Conservation (phyloP, 2,888 invertebrate genomes). For the Ecliptopera silaceata region DNA sequence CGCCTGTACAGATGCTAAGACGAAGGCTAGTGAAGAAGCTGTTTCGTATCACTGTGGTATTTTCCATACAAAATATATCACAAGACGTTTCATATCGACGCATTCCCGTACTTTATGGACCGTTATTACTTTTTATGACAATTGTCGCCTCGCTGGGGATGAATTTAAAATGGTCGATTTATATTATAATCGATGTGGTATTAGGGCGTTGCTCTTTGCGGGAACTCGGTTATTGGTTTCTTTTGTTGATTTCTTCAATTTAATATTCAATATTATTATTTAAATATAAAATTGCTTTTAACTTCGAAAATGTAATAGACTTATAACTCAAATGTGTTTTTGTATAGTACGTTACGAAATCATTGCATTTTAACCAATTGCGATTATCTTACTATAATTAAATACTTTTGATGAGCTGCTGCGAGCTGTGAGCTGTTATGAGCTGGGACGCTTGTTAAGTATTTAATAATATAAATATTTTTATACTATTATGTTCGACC, state of each 20-base stretch:
- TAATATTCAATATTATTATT: not conserved
- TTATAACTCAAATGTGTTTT: too few species aligned
- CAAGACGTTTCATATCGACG: slow-evolving; percentile 30
- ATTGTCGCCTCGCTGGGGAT: slow-evolving; percentile 63
- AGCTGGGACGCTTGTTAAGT: too few species aligned
- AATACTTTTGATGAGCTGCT: too few species aligned
- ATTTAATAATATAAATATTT: too few species aligned
- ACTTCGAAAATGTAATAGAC: not conserved
- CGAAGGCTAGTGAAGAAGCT: too few species aligned
- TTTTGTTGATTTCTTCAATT: slow-evolving; percentile 15
- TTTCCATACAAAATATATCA: slow-evolving; percentile 23
- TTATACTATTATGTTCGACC: too few species aligned
- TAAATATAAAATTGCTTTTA: not conserved
- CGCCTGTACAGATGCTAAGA: too few species aligned
- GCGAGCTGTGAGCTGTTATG: too few species aligned
- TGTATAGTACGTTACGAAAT: too few species aligned
- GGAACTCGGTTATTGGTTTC: slow-evolving; percentile 15
- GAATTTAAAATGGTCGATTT: slow-evolving; percentile 73
- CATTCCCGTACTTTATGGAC: slow-evolving; percentile 58
- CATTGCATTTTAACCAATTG: too few species aligned
- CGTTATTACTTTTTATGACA: slow-evolving; percentile 71
- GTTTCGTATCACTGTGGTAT: not conserved
- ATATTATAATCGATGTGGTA: slow-evolving; percentile 72
- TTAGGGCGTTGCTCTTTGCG: slow-evolving; percentile 22
- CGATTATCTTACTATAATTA: too few species aligned